Evolutionary conservation across 2,113 vertebrate species (phyloP).

Genomic region (Anarhynchus alexandrinus): DNA sequence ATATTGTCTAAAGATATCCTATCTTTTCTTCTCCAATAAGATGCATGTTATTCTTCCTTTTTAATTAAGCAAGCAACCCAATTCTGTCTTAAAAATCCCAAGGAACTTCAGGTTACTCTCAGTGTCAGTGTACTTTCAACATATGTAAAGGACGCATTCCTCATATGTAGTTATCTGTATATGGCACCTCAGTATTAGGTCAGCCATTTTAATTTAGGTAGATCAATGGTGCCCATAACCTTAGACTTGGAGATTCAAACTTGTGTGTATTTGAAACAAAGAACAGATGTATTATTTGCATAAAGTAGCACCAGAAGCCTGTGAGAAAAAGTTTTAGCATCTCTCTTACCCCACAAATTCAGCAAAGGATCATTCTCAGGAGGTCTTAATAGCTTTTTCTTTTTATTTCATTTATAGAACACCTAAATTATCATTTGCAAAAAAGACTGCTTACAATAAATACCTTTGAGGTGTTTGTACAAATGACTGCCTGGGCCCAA

Average conservation of each 20-base stretch:
- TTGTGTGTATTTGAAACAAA: neutral
- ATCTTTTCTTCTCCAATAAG: neutral
- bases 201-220: neutral
- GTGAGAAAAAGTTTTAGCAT: neutral
- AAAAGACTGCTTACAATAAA: neutral
- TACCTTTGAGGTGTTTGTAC: neutral
- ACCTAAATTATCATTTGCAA: neutral
- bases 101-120: neutral
- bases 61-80: neutral
- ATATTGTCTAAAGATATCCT: neutral
- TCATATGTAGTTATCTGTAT: neutral
- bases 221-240: neutral
- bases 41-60: neutral
- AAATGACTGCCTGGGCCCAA: neutral
- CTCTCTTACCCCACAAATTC: neutral
- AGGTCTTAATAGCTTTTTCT: neutral
- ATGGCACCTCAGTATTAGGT: neutral
- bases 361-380: neutral
- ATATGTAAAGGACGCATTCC: neutral
- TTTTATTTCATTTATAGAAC: neutral
- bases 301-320: neutral
- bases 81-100: neutral
- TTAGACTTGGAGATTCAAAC: neutral
- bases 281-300: neutral
- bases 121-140: neutral